These are phyloP conservation scores for Sinopyrophorus schimmeli DNA, from an alignment of 2,888 invertebrate genomes.

Conservation along the genomic window DNA sequence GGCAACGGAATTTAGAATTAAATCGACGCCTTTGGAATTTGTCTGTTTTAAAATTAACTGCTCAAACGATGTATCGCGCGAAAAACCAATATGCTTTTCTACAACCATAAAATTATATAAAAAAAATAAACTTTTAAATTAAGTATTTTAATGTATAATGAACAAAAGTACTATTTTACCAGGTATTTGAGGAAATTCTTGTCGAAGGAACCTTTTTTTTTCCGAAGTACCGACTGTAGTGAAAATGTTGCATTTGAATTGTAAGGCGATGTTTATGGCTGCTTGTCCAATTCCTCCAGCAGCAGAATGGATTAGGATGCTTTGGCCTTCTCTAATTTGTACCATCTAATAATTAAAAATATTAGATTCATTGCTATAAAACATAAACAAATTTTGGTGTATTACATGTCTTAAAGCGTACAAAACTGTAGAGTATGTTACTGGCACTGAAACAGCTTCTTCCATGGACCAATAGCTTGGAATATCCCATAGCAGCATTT, in stretches of 20 bases:
- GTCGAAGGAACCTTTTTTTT: slow-evolving; percentile 67
- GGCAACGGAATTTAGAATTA: slow-evolving; percentile 87
- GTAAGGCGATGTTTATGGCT: slow-evolving; percentile 71
- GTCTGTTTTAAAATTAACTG: slow-evolving; percentile 80
- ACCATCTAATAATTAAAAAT: slow-evolving; percentile 36
- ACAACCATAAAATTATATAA: too few species aligned
- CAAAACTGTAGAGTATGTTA: slow-evolving; percentile 64
- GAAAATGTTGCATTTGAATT: slow-evolving; percentile 66
- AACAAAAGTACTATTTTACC: slow-evolving; percentile 60
- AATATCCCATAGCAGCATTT: slow-evolving; percentile 63
- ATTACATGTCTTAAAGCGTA: too few species aligned
- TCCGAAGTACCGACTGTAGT: slow-evolving; percentile 71
- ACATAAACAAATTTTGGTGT: too few species aligned
- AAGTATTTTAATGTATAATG: too few species aligned
- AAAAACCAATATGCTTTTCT: slow-evolving; percentile 88
- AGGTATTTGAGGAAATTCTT: slow-evolving; percentile 54
- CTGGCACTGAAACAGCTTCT: slow-evolving; percentile 76
- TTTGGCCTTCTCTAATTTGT: slow-evolving; percentile 47
- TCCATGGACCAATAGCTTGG: slow-evolving; percentile 74
- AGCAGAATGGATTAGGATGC: slow-evolving; percentile 62
- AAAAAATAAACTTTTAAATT: too few species aligned
- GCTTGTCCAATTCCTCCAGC: slow-evolving; percentile 78
- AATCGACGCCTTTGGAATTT: slow-evolving; percentile 84
- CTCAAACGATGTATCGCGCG: slow-evolving; percentile 86
- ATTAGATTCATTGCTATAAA: too few species aligned